Evolutionary conservation across 2,888 invertebrate genomes (phyloP), one percentile per base, ranked within the genome.

Genomic region (Hypomecis atomaria): DNA sequence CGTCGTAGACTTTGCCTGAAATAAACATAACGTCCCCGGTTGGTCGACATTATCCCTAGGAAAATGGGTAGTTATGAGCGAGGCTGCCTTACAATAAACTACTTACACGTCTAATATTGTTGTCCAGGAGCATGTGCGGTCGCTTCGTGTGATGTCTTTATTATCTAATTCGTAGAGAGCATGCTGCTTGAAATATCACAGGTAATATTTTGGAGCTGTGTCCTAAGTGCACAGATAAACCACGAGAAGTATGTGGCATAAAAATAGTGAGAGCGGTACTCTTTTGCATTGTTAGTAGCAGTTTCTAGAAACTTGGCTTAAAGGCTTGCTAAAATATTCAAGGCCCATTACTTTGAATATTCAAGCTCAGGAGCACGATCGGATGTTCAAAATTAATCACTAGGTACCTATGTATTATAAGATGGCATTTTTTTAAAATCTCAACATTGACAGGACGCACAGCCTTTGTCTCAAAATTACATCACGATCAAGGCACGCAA

Each of bases 51-150:
- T 88, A 88, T 89, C 86, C 87, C 84, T 78, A 77, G 76, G 84
- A 86, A 85, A 89, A 90, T 87, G 87, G 90, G 87, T 87, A 90
- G 89, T 89, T 89, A 89, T 86, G 88, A 87, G 86, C 83, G 81
- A 81, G 83, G 81, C 84, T 80, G 86, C 83, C 84, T 76, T 81
- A 86, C 85, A 88, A 89, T 90, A 89, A 89, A 89, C 87, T 86
- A 85, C 86, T 87, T 86, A 85, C 84, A 84, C 82, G 83, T 84
- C 85, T 87, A 87, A 88, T 88, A 85, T 81, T 78, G 82, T 76
- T 82, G 81, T 76, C 81, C 81, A 78, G 75, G 78, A 81, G 47
- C 60, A 53, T 65, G 57, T 61, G 65, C 53, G 64, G 59, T 47
- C 73, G 74, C 73, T 76, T 76, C 74, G 71, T 78, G 78, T 83